These are phyloP conservation scores for Anser brachyrhynchus DNA, from an alignment of 2,113 vertebrate genomes.

Conservation along the genomic window DNA sequence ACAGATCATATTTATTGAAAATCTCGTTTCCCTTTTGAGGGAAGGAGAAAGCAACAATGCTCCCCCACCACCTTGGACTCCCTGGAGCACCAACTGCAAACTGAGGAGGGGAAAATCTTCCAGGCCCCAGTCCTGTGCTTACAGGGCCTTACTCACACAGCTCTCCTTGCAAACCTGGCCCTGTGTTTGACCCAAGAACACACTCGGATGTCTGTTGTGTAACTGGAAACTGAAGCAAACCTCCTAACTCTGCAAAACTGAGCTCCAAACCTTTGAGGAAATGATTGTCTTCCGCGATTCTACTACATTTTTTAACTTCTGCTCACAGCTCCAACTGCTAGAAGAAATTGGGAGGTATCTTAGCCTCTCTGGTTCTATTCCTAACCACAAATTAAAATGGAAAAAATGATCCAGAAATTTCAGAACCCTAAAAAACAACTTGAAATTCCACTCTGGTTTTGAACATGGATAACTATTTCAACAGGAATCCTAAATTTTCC, in stretches of 20 bases:
- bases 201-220: not conserved
- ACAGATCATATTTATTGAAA: not conserved
- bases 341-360: not conserved
- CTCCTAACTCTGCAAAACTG: not conserved
- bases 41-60: not conserved
- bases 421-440: not conserved
- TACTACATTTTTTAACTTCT: not conserved
- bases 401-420: conserved; percentile 42
- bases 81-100: not conserved
- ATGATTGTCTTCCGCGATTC: not conserved
- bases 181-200: not conserved
- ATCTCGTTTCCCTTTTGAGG: not conserved
- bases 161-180: not conserved
- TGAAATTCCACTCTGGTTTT: conserved; percentile 42
- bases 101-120: not conserved
- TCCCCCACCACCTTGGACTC: not conserved
- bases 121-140: not conserved
- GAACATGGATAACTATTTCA: not conserved
- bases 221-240: not conserved
- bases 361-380: not conserved
- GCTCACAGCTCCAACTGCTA: not conserved
- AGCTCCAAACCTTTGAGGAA: not conserved
- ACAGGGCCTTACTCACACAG: not conserved
- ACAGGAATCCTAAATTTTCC: not conserved
- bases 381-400: conserved; percentile 35